These are phyloP conservation scores for Cyclura pinguis DNA, from an alignment of 2,797 vertebrate species.

Conservation along the genomic window DNA sequence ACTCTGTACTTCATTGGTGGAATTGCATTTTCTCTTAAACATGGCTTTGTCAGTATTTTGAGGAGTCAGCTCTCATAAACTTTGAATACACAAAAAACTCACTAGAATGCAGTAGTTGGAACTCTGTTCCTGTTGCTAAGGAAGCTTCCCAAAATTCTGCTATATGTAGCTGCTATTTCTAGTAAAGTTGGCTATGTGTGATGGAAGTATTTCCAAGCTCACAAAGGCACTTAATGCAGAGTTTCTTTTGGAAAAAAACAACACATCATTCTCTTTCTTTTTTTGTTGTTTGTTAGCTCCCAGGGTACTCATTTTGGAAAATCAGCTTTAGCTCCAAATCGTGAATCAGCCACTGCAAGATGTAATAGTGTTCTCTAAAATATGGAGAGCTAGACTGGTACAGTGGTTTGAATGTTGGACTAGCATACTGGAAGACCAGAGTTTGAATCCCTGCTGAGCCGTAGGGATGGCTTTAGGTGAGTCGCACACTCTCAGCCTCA, in stretches of 20 bases:
- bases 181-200: constrained; percentile 2
- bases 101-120: constrained; percentile 6
- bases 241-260: constrained; percentile 21
- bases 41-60: background rate
- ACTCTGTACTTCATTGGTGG: background rate
- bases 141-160: constrained; percentile 39
- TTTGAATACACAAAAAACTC: constrained; percentile 7
- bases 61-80: background rate
- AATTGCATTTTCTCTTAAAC: background rate
- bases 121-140: constrained; percentile 32
- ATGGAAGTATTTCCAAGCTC: constrained; percentile 18
- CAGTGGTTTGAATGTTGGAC: no score
- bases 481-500: no score
- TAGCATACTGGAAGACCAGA: no score
- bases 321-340: background rate
- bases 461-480: no score
- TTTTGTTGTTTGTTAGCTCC: background rate
- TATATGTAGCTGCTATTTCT: constrained; percentile 26
- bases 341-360: background rate
- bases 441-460: no score
- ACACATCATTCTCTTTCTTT: background rate
- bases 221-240: background rate
- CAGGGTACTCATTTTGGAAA: background rate
- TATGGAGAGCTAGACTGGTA: background rate
- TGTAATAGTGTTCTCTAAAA: background rate